Base-by-base conservation (phyloP, 2,113 vertebrate genomes). In the Tetrax tetrax region DNA sequence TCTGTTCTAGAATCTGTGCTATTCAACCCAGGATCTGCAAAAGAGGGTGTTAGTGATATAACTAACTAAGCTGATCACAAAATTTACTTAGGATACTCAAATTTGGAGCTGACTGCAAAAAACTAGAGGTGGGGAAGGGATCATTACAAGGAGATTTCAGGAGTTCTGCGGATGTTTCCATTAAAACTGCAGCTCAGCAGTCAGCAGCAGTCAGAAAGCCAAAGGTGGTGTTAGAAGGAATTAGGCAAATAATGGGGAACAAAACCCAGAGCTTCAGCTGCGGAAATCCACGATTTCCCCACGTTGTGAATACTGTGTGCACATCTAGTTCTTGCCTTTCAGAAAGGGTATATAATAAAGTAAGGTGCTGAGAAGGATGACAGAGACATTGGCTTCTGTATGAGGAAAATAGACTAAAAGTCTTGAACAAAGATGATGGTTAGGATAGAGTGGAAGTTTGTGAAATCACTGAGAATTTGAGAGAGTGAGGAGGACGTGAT, bases 291-390 rank as follows among this genome's bases (percentile, higher is more conserved):
- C 1, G 0, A 47, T 92, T 93, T 89, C 68, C 54, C 60, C 28
- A n/a, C 0, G 0, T 31, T 2, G 0, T 60, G 57, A 89, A 79
- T 64, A 53, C 61, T 0, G 0, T 13, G 19, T 84, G 51, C 41
- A 43, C 31, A 28, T 61, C 71, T 83, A 27, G 72, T 86, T 16
- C 2, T 61, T 92, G 72, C 69, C 38, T 94, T 74, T 75, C 56
- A 59, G 37, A 61, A 90, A 35, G 45, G 15, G 6, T 41, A 6
- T 20, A 7, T 68, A 47, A 86, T 69, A 63, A 92, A 72, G 19
- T 45, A 51, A 71, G 38, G 69, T 93, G 74, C 81, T 85, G 83
- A 94, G 77, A 71, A 82, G 35, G 43, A 60, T 82, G 83, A 51
- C 47, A 84, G 64, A 81, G 41, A 21, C 71, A 76, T 60, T 84